Conservation (phyloP, 1,140 invertebrate genomes). For the Lethrus apterus region DNA sequence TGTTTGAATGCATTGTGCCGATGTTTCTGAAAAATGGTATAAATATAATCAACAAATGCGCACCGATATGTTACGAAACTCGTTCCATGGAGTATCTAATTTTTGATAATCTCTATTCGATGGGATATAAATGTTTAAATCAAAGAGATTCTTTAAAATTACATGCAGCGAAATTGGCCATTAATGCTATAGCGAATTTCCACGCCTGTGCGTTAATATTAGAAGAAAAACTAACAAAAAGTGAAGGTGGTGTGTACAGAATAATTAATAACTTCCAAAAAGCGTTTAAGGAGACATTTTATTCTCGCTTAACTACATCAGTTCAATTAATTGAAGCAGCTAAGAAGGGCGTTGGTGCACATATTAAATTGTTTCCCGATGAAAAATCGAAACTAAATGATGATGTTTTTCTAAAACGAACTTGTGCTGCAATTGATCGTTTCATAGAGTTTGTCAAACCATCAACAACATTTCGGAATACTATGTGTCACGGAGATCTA, state of each 20-base stretch:
- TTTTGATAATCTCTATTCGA: slow-evolving; percentile 12
- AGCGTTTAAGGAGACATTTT: slow-evolving; percentile 11
- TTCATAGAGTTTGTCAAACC: slow-evolving; percentile 13
- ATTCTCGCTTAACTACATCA: not conserved
- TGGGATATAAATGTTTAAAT: slow-evolving; percentile 2
- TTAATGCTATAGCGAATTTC: slow-evolving; percentile 21
- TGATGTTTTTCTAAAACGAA: not conserved
- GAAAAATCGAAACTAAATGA: not conserved
- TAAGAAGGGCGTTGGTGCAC: slow-evolving; percentile 3
- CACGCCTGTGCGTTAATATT: slow-evolving; percentile 23
- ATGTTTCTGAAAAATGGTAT: slow-evolving; percentile 1
- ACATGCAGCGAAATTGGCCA: slow-evolving; percentile 3
- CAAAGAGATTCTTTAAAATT: slow-evolving; percentile 3
- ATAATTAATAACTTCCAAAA: slow-evolving; percentile 7
- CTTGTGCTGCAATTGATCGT: not conserved
- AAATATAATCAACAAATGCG: slow-evolving; percentile 3
- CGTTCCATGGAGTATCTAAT: slow-evolving; percentile 2
- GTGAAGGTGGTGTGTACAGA: not conserved
- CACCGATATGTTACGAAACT: slow-evolving; percentile 8
- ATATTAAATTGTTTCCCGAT: slow-evolving; percentile 9
- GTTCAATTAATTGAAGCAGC: not conserved
- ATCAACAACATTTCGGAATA: slow-evolving; percentile 15
- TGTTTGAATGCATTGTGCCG: not conserved
- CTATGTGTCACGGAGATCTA: slow-evolving; percentile 42
- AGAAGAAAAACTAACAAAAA: slow-evolving; percentile 20